Evolutionary conservation across 2,797 vertebrate species (phyloP).

Genomic region (Rachycentron canadum): DNA sequence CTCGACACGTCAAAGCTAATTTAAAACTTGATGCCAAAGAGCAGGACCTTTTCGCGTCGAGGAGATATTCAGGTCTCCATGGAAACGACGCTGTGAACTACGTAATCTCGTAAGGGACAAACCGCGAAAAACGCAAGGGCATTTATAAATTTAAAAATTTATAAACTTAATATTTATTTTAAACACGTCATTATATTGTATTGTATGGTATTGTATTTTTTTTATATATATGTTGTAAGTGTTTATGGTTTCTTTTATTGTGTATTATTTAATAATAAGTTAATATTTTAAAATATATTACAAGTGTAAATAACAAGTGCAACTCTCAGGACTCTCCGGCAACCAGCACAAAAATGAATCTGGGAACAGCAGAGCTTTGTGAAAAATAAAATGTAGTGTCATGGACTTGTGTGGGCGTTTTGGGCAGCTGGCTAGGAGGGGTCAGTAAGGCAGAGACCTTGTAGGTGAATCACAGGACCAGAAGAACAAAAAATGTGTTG

Average conservation of each 20-base stretch:
- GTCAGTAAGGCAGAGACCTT: constrained; percentile 59
- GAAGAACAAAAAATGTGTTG: constrained; percentile 54
- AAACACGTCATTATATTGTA: neutral
- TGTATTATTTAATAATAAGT: too few relatives aligned
- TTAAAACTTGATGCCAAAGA: neutral
- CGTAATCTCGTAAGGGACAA: constrained; percentile 55
- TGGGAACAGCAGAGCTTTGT: constrained; percentile 1
- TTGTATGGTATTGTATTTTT: neutral
- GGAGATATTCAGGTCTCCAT: constrained; percentile 61
- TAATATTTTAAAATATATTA: too few relatives aligned
- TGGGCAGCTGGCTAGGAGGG: constrained; percentile 22
- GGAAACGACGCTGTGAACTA: constrained; percentile 69
- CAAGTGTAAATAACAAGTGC: too few relatives aligned
- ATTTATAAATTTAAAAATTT: neutral
- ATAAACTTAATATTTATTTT: neutral
- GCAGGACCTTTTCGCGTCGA: constrained; percentile 2
- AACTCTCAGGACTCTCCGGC: too few relatives aligned
- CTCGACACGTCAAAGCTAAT: neutral
- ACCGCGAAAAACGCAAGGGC: constrained; percentile 33
- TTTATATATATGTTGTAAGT: neutral
- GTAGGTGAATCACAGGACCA: constrained; percentile 76
- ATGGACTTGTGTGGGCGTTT: constrained; percentile 58
- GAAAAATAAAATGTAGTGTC: constrained; percentile 50
- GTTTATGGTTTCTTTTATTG: too few relatives aligned
- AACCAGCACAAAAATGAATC: neutral